phyloP scores from a whole-genome alignment of 2,888 invertebrate species.

The Hipparchia semele region DNA sequence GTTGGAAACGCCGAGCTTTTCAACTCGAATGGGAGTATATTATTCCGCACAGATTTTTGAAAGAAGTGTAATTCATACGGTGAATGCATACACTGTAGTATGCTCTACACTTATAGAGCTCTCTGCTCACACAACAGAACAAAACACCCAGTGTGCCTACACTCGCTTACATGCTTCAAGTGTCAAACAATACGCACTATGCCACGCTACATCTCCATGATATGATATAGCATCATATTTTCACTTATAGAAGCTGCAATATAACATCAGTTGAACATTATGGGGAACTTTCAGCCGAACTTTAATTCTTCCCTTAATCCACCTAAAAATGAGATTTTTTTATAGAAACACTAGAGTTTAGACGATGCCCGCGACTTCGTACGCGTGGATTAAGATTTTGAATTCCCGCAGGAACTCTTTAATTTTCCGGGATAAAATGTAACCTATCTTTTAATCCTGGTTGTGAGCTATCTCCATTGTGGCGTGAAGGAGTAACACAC shows the following conservation, averaged over 20 bases:
- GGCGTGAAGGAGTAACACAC: too few species aligned
- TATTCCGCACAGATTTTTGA: not conserved
- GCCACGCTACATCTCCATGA: not conserved
- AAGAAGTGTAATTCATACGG: not conserved
- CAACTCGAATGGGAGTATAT: not conserved
- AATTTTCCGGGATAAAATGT: too few species aligned
- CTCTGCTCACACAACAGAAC: conserved; percentile 9
- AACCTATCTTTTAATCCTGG: too few species aligned
- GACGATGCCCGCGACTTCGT: too few species aligned
- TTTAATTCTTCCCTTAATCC: too few species aligned
- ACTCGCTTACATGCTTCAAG: conserved; percentile 10
- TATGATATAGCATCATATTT: not conserved
- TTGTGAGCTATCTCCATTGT: too few species aligned
- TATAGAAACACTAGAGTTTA: too few species aligned
- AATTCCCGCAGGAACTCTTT: too few species aligned
- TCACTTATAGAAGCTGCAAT: not conserved
- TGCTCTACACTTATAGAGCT: conserved; percentile 5
- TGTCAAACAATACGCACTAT: conserved; percentile 13
- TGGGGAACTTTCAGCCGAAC: too few species aligned
- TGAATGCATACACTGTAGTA: not conserved
- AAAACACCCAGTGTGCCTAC: conserved; percentile 10
- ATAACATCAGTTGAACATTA: too few species aligned
- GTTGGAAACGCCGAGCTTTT: not conserved
- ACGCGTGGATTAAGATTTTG: too few species aligned
- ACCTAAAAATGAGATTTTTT: too few species aligned